Evolutionary conservation across 2,888 invertebrate species (phyloP).

Genomic region (Eustalomyia histrio): DNA sequence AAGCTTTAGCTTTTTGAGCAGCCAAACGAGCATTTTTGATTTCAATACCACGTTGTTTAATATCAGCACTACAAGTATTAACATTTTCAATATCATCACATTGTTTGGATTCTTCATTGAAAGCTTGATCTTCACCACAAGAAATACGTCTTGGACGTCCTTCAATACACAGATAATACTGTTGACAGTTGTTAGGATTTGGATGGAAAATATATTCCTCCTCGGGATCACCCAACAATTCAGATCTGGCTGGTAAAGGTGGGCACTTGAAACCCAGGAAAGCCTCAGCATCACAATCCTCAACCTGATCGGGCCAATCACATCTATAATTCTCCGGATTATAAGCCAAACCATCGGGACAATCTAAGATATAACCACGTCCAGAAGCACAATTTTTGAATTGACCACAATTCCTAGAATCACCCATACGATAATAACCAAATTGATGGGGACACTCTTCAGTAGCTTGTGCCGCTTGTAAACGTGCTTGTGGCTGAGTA

Average conservation of each 20-base stretch:
- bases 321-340: slow-evolving; percentile 87
- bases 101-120: slow-evolving; percentile 85
- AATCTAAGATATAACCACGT: slow-evolving; percentile 86
- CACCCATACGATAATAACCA: slow-evolving; percentile 88
- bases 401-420: slow-evolving; percentile 85
- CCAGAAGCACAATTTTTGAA: slow-evolving; percentile 92
- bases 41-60: slow-evolving; percentile 71
- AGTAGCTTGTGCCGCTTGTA: slow-evolving; percentile 82
- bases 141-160: slow-evolving; percentile 86
- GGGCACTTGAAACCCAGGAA: slow-evolving; percentile 90
- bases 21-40: slow-evolving; percentile 74
- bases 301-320: slow-evolving; percentile 93
- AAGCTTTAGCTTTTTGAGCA: slow-evolving; percentile 64
- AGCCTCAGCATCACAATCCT: slow-evolving; percentile 89
- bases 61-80: slow-evolving; percentile 83
- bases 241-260: slow-evolving; percentile 79
- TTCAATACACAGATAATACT: slow-evolving; percentile 88
- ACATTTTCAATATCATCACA: slow-evolving; percentile 91
- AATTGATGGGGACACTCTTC: slow-evolving; percentile 91
- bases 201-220: slow-evolving; percentile 80
- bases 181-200: slow-evolving; percentile 85
- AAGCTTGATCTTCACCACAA: slow-evolving; percentile 89
- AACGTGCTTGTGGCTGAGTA: slow-evolving; percentile 83
- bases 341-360: slow-evolving; percentile 91
- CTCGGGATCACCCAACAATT: slow-evolving; percentile 78